Evolutionary conservation across 2,797 vertebrate genomes (phyloP), one percentile per base, ranked within the genome.

Genomic region (Octomys mimax): DNA sequence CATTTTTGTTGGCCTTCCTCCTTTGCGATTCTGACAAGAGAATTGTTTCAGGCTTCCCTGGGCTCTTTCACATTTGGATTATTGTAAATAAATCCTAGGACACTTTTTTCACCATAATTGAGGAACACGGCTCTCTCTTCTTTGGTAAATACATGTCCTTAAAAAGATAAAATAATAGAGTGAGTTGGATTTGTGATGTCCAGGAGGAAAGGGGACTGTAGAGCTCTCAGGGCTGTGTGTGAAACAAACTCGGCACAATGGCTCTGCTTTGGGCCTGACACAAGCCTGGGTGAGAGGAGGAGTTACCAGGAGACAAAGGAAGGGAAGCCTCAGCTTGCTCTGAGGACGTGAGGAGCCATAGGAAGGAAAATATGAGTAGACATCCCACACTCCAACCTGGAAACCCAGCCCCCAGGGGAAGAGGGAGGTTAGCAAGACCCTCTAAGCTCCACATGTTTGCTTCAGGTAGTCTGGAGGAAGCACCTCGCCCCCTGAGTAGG

Each of bases 1-100:
- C 92, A 31, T 97, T 98, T 97, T 97, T 95, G 87, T 96, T 98
- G 98, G 96, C 95, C 46, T 94, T 52, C 46, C 7, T 94, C 49
- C 88, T 97, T 71, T 21, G 49, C n/a, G 95, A 86, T 98, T 96
- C 97, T 96, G 89, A 95, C 96, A 97, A 97, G 79, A 90, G 88
- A 98, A 96, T 98, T 94, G 95, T 88, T 98, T 73, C 82, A 97
- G 95, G 80, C 86, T 98, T 95, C 86, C 68, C 14, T 28, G 94
- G 93, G 97, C 94, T 97, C 89, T 59, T 42, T 96, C 89, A 92
- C 39, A 36, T 68, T 54, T 46, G 66, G 39, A 42, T 75, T 81
- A n/a, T 66, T 75, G 70, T 90, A 68, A 75, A 79, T 89, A 95
- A 85, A 83, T 82, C 91, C 68, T 26, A 14, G 42, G 33, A 52